Conservation (phyloP, 2,888 invertebrate genomes). For the Gastracanthus pulcherrimus region DNA sequence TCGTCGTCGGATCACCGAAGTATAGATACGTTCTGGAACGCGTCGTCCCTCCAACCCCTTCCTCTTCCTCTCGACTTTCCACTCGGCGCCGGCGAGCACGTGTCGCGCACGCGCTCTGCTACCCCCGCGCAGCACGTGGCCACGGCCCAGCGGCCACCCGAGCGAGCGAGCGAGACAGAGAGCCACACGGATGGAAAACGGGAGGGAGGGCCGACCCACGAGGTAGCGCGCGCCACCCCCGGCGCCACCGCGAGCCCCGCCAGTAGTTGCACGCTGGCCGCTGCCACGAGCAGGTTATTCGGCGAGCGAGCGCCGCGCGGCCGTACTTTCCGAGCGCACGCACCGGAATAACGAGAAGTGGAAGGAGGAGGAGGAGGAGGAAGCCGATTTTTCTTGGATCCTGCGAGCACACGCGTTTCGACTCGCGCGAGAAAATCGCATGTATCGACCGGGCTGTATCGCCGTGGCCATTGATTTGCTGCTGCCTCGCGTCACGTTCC, state of each 20-base stretch:
- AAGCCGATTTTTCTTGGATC: too few relatives aligned
- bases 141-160: slow-evolving; percentile 9
- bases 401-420: too few relatives aligned
- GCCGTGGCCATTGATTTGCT: too few relatives aligned
- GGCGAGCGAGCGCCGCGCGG: slow-evolving; percentile 53
- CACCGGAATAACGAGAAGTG: too few relatives aligned
- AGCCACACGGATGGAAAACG: too few relatives aligned
- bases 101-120: slow-evolving; percentile 44
- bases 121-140: slow-evolving; percentile 29
- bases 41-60: too few relatives aligned
- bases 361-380: too few relatives aligned
- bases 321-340: not conserved
- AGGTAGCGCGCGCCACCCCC: slow-evolving; percentile 47
- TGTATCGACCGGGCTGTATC: too few relatives aligned
- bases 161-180: not conserved
- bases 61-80: not conserved
- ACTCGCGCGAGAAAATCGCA: too few relatives aligned
- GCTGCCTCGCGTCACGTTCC: too few relatives aligned
- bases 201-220: slow-evolving; percentile 9
- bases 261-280: slow-evolving; percentile 74
- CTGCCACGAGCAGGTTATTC: slow-evolving; percentile 73
- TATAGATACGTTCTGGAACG: too few relatives aligned
- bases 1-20: too few relatives aligned
- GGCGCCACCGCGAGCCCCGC: slow-evolving; percentile 55
- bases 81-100: slow-evolving; percentile 15